Evolutionary conservation across 2,888 invertebrate genomes (phyloP), one percentile per base, ranked within the genome.

Genomic region (Netelia fuscicornis): DNA sequence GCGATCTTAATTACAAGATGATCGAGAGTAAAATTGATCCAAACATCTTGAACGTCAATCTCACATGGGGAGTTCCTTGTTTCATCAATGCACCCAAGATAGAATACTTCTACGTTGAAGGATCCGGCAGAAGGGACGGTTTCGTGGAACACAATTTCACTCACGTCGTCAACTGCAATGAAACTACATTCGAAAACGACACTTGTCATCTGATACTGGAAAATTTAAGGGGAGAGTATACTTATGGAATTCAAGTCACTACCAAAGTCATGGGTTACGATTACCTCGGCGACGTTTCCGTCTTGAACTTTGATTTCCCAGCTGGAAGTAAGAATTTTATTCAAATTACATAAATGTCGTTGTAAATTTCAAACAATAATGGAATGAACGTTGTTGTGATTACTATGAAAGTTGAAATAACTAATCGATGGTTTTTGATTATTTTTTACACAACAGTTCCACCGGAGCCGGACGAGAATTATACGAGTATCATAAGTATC

Each of bases 1-100:
- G 89, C 2, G 89, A 90, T 74, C 80, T 93, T 1, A 75, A 75
- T 0, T 88, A 86, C 37, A 65, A 30, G 1, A 88, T 88, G n/a
- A 65, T 58, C 37, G 60, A 82, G 8, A 89, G 70, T 82, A 3
- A 68, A 30, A 10, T 85, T 5, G 85, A 93, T 75, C 1, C 87
- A 0, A 89, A 91, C 71, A 25, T 86, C 37, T 85, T 93, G 54
- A 88, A 91, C n/a, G 90, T 92, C 6, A 78, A 85, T 37, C 68
- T 93, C 30, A 86, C 52, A 23, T 93, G 93, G 93, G 74, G 87
- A 2, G 67, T 90, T 11, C 93, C 93, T 5, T 93, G 93, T 81
- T 85, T 86, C 1, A 86, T 87, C 9, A 91, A 92, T 78, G 91
- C 91, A 13, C 60, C 86, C 8, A 74, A 86, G n/a, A 83, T 93